Evolutionary conservation across 2,113 vertebrate species (phyloP), one percentile per base, ranked within the genome.

Genomic region (Nesogale talazaci): DNA sequence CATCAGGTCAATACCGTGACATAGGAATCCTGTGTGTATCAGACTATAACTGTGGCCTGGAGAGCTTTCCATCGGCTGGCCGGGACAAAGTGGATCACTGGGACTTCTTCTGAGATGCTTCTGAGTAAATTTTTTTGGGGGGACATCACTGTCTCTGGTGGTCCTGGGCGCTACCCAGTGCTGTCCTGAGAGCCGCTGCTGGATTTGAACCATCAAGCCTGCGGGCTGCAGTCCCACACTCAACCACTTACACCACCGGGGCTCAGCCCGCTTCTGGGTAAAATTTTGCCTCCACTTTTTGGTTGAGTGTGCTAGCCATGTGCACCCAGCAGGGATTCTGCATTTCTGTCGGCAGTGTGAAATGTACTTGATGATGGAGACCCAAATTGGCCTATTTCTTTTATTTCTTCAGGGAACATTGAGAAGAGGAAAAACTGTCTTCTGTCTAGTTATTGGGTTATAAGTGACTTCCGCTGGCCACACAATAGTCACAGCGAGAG

Each of bases 361-460:
- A 29, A 52, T 31, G 17, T 9, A 31, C 29, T 65, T 74, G 42
- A 65, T 25, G 67, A 81, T 0, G 40, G 69, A 59, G 31, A 12
- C 23, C 57, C 15, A 85, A 75, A 83, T 14, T 34, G 77, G 19
- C 27, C 40, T 61, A 4, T 69, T 72, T 34, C 22, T 38, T 92
- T 91, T 76, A 59, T 80, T 88, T 82, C 25, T 36, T 84, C 42
- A 61, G 38, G 79, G n/a, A 67, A 42, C 78, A 94, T 46, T 25
- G 22, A 84, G 34, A 84, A 88, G 63, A 89, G 16, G 29, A 79
- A 89, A 12, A 40, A 25, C 27, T 22, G 34, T 46, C 69, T 29
- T 80, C 40, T n/a, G 52, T 46, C 72, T 57, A 46, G 15, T 20
- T 92, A 34, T 78, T 87, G 94, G 57, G 36, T 20, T 46, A 56